Evolutionary conservation across 2,113 vertebrate species (phyloP).

Genomic region (Dicaeum eximium): DNA sequence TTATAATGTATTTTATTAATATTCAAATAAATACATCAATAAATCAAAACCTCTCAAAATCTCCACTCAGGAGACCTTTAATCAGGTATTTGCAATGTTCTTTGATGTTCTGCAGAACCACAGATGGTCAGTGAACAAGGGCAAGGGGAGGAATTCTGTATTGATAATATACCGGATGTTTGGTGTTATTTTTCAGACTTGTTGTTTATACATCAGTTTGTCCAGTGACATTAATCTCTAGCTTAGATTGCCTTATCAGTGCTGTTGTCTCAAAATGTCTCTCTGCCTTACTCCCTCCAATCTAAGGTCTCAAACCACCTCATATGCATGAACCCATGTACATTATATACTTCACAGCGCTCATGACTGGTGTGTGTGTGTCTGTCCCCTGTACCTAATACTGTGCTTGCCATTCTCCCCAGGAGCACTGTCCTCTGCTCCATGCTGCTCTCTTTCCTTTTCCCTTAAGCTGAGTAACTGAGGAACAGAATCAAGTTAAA

Average conservation of each 20-base stretch:
- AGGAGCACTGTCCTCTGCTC: not conserved
- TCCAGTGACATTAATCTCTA: not conserved
- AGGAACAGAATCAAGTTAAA: not conserved
- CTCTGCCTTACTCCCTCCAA: not conserved
- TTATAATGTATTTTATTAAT: not conserved
- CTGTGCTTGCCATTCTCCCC: not conserved
- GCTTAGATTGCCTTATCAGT: not conserved
- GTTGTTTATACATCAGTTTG: not conserved
- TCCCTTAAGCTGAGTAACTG: not conserved
- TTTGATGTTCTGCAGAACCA: not conserved
- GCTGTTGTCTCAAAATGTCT: not conserved
- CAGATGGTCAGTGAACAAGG: not conserved
- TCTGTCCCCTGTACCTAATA: not conserved
- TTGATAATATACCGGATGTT: fast-evolving
- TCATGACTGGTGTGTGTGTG: not conserved
- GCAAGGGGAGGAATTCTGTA: not conserved
- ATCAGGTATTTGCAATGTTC: not conserved
- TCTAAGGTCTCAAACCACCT: not conserved
- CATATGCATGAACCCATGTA: not conserved
- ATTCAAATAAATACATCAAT: not conserved
- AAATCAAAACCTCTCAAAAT: not conserved
- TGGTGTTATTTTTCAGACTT: not conserved
- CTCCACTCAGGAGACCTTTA: not conserved
- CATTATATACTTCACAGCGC: not conserved
- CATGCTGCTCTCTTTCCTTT: not conserved